These are phyloP conservation scores for Stigmatopora argus DNA, from an alignment of 2,113 vertebrate genomes.

Conservation along the genomic window DNA sequence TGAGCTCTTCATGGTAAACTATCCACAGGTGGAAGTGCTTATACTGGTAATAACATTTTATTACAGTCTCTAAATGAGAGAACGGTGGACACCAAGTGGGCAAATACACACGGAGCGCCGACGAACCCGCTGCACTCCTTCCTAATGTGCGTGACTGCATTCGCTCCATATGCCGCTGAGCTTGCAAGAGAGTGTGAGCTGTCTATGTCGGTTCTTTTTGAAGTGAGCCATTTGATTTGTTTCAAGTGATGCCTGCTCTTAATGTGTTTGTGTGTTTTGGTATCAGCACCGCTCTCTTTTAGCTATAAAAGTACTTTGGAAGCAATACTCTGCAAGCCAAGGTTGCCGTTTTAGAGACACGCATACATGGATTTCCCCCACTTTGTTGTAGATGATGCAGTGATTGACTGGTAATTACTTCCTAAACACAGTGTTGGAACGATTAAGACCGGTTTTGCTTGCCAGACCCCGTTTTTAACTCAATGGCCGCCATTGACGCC, in stretches of 20 bases:
- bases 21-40: conserved; percentile 62
- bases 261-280: conserved; percentile 69
- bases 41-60: conserved; percentile 60
- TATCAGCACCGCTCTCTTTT: conserved; percentile 52
- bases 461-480: no score
- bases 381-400: conserved; percentile 33
- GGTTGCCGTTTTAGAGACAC: conserved; percentile 20
- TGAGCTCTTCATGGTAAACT: conserved; percentile 29
- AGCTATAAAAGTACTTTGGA: conserved; percentile 57
- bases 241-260: conserved; percentile 64
- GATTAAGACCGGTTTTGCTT: no score
- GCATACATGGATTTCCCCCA: conserved; percentile 52
- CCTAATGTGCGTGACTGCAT: neutral
- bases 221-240: conserved; percentile 64
- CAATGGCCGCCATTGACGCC: no score
- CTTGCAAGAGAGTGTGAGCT: conserved; percentile 40
- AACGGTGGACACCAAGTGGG: conserved; percentile 48
- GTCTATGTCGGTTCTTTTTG: conserved; percentile 52
- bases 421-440: neutral
- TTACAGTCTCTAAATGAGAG: conserved; percentile 55
- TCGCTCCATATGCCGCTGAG: conserved; percentile 27
- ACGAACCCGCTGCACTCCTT: conserved; percentile 18
- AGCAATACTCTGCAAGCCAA: conserved; percentile 32
- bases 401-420: conserved; percentile 23
- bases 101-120: conserved; percentile 29